These are phyloP conservation scores for Pachycephala philippinensis DNA, from an alignment of 2,113 vertebrate species.

Conservation along the genomic window DNA sequence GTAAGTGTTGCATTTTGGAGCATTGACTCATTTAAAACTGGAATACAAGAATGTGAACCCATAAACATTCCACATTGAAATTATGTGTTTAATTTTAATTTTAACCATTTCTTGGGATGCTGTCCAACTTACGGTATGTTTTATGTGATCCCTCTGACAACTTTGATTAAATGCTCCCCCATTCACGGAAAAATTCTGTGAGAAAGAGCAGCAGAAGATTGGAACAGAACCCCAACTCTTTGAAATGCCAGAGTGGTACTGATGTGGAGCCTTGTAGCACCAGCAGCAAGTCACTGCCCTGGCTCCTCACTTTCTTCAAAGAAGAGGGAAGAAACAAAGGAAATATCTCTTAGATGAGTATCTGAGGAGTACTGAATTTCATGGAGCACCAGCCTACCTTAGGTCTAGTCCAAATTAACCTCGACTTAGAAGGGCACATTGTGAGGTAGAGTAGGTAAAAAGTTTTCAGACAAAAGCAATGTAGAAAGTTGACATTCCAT, in stretches of 20 bases:
- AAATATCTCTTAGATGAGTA: not conserved
- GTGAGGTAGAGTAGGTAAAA: not conserved
- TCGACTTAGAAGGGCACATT: not conserved
- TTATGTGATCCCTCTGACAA: conserved; percentile 79
- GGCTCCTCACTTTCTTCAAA: not conserved
- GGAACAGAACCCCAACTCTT: not conserved
- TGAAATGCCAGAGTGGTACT: not conserved
- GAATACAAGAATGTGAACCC: not conserved
- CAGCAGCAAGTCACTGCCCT: not conserved
- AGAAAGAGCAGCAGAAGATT: not conserved
- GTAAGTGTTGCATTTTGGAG: not conserved
- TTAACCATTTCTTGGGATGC: conserved; percentile 68
- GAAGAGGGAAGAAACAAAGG: not conserved
- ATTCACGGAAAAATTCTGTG: not conserved
- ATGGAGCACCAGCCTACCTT: not conserved
- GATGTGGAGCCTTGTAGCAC: not conserved
- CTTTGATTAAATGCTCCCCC: conserved; percentile 20
- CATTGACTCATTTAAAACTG: not conserved
- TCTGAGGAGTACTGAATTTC: not conserved
- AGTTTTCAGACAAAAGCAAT: not conserved
- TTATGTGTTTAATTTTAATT: not conserved
- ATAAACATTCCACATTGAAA: not conserved
- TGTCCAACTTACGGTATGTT: conserved; percentile 71
- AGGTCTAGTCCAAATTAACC: not conserved
- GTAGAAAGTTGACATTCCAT: not conserved